These are phyloP conservation scores for Aleiodes leptofemur DNA, from an alignment of 2,888 invertebrate species.

Conservation along the genomic window DNA sequence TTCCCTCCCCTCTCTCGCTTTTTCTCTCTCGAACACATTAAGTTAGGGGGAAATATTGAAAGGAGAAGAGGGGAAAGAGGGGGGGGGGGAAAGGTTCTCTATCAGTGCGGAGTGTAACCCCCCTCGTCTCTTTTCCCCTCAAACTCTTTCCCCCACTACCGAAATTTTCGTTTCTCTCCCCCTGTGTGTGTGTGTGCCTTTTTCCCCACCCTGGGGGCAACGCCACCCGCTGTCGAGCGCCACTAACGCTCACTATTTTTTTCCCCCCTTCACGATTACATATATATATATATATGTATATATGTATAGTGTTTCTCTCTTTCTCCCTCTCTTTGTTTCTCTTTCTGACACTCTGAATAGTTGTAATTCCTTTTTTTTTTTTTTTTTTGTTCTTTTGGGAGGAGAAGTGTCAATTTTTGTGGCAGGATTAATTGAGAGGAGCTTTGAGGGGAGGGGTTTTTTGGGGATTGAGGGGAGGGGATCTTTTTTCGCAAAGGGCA, in stretches of 20 bases:
- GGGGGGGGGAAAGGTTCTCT: too few relatives aligned
- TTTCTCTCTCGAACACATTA: neutral
- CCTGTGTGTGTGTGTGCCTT: neutral
- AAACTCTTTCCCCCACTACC: slow-evolving; percentile 45
- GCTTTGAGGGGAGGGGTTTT: too few relatives aligned
- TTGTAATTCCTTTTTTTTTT: slow-evolving; percentile 28
- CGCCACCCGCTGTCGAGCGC: neutral
- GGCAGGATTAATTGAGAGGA: too few relatives aligned
- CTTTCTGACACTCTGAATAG: too few relatives aligned
- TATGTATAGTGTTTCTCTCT: neutral
- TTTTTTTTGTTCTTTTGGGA: neutral
- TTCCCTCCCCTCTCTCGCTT: neutral
- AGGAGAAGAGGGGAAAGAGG: neutral
- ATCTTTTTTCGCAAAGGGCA: too few relatives aligned
- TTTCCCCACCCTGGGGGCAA: neutral
- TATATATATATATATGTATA: too few relatives aligned
- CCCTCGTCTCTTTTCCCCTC: slow-evolving; percentile 23
- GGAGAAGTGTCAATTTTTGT: too few relatives aligned
- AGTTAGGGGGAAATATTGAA: neutral
- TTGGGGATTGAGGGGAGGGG: neutral
- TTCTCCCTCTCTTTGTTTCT: too few relatives aligned
- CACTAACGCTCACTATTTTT: neutral
- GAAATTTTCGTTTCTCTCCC: slow-evolving; percentile 28
- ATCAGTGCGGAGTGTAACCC: neutral
- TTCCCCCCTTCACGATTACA: neutral